phyloP scores from a whole-genome alignment of 2,113 vertebrate genomes.

The Stercorarius parasiticus region DNA sequence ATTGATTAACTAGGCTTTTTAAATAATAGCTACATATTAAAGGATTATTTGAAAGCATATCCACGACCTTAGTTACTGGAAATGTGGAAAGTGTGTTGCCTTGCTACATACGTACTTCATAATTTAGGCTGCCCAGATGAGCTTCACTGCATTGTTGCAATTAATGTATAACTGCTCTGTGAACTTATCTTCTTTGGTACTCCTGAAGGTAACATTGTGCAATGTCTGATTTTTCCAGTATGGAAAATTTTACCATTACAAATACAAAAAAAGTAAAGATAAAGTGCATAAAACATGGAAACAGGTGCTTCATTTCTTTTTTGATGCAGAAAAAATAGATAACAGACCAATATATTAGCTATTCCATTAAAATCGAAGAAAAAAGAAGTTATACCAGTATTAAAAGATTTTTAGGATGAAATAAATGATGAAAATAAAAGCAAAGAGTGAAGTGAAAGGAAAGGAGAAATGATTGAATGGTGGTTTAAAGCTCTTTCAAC shows the following conservation, averaged over 20 bases:
- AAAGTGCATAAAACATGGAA: not conserved
- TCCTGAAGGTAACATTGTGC: not conserved
- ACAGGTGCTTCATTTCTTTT: not conserved
- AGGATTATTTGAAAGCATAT: slow-evolving; percentile 33
- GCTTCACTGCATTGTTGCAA: not conserved
- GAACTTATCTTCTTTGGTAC: not conserved
- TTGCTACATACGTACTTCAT: slow-evolving; percentile 12
- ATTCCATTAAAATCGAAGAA: not conserved
- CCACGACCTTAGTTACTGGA: slow-evolving; percentile 12
- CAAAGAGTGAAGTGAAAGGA: not conserved
- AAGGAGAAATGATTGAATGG: not conserved
- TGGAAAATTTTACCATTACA: not conserved
- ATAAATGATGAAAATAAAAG: not conserved
- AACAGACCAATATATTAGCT: not conserved
- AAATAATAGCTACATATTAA: slow-evolving; percentile 24
- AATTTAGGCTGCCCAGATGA: slow-evolving; percentile 10
- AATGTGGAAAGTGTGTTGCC: not conserved
- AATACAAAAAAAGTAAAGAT: not conserved
- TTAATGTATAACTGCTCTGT: not conserved
- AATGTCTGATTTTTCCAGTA: not conserved
- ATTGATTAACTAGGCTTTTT: not conserved
- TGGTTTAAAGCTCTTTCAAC: not conserved
- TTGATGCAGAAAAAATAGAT: not conserved
- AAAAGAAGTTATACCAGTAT: not conserved
- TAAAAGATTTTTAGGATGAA: not conserved